Evolutionary conservation across 1,140 invertebrate species (phyloP).

Genomic region (Nasonia longicornis): DNA sequence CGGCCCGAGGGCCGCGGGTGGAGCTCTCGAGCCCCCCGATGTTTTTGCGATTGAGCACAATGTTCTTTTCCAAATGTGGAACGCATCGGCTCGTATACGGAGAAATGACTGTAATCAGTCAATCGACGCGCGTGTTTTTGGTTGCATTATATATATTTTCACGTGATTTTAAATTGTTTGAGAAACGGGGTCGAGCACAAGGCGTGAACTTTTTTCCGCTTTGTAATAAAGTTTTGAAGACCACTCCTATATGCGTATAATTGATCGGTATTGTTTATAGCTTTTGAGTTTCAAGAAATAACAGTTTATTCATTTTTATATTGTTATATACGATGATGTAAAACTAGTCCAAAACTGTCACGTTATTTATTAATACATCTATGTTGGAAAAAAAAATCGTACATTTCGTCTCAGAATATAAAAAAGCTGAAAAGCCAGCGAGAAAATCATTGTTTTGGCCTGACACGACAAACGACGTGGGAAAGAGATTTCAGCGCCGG

Average conservation of each 20-base stretch:
- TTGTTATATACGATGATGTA: no score
- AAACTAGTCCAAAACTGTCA: no score
- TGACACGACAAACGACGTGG: not conserved
- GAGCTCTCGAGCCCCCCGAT: not conserved
- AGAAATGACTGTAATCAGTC: not conserved
- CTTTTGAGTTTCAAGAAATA: no score
- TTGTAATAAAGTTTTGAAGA: not conserved
- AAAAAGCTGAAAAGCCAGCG: no score
- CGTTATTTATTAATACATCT: no score
- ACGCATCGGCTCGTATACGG: not conserved
- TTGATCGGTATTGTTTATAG: no score
- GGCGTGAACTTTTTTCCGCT: not conserved
- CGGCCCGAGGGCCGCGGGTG: not conserved
- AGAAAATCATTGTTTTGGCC: not conserved
- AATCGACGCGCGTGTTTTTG: not conserved
- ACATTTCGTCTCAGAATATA: no score
- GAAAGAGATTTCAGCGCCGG: not conserved
- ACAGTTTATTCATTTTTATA: no score
- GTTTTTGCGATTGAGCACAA: not conserved
- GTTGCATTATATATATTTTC: not conserved
- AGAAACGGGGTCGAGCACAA: not conserved
- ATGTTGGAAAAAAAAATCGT: not conserved
- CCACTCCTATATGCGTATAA: not conserved
- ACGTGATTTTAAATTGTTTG: not conserved
- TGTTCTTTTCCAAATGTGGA: not conserved